A percentile compares a stretch with the other conserved stretches of the same genome.
Conservation (phyloP, 2,888 invertebrate genomes). For the Nysson spinosus region DNA sequence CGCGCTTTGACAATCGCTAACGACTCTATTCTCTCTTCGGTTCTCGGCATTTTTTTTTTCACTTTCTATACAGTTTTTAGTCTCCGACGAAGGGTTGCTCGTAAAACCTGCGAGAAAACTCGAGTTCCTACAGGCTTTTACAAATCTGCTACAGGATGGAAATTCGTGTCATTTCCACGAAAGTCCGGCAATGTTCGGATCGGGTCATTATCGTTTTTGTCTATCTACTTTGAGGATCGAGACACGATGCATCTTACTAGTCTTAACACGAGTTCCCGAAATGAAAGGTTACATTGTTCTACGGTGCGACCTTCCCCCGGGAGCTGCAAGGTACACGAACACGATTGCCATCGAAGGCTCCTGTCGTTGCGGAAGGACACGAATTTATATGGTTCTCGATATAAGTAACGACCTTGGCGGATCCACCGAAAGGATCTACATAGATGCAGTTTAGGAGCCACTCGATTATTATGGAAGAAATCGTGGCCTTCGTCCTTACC, state of each 20-base stretch:
- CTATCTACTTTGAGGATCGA: slow-evolving; percentile 43
- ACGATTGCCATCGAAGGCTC: slow-evolving; percentile 58
- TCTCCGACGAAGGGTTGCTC: slow-evolving; percentile 65
- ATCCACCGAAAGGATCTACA: too few species aligned
- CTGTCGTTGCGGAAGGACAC: slow-evolving; percentile 44
- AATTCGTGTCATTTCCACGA: slow-evolving; percentile 34
- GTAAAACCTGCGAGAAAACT: slow-evolving; percentile 53
- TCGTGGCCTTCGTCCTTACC: slow-evolving; percentile 8
- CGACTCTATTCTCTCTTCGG: slow-evolving; percentile 55
- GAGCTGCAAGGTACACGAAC: slow-evolving; percentile 1
- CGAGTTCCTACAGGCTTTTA: slow-evolving; percentile 27
- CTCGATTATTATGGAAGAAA: background rate
- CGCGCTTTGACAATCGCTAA: slow-evolving; percentile 55
- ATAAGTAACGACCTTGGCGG: slow-evolving; percentile 45
- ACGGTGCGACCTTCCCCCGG: slow-evolving; percentile 21
- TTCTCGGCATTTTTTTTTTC: slow-evolving; percentile 11
- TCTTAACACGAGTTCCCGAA: slow-evolving; percentile 17
- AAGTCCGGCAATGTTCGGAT: slow-evolving; percentile 5
- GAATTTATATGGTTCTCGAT: slow-evolving; percentile 53
- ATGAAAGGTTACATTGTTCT: slow-evolving; percentile 50
- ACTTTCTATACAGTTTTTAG: slow-evolving; percentile 10
- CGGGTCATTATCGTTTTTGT: slow-evolving; percentile 35
- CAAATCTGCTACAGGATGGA: slow-evolving; percentile 34
- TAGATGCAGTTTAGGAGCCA: too few species aligned
- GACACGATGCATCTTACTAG: slow-evolving; percentile 11